These are phyloP conservation scores for Aramus guarauna DNA, from an alignment of 2,113 vertebrate genomes.

Conservation along the genomic window DNA sequence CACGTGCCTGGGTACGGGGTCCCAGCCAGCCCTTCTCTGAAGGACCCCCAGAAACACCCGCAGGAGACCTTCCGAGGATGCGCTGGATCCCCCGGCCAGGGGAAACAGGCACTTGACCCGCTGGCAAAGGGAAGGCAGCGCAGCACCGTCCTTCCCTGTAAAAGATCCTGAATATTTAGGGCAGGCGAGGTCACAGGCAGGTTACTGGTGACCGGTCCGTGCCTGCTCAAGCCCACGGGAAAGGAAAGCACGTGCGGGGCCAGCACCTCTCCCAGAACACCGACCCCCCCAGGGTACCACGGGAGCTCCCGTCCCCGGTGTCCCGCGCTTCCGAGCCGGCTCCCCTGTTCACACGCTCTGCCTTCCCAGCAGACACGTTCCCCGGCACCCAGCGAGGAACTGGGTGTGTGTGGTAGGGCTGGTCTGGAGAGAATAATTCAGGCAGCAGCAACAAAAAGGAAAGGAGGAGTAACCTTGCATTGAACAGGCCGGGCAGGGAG, in stretches of 20 bases:
- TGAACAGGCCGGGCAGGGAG: fast-evolving
- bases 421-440: background rate
- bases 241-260: background rate
- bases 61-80: background rate
- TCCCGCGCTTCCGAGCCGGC: fast-evolving
- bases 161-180: background rate
- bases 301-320: fast-evolving
- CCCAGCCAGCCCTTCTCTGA: background rate
- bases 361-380: background rate
- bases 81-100: background rate
- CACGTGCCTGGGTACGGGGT: fast-evolving
- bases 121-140: background rate
- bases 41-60: background rate
- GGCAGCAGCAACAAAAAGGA: background rate
- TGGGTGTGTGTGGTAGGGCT: background rate
- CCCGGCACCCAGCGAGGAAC: background rate
- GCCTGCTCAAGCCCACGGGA: background rate
- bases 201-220: background rate
- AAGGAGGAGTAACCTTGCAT: fast-evolving
- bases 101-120: background rate
- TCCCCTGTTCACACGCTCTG: background rate
- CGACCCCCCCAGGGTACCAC: background rate
- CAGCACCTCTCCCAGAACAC: background rate
- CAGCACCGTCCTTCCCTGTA: background rate
- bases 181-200: background rate